Percentiles rank a stretch among this genome's conserved stretches.
Evolutionary conservation across 2,797 vertebrate species (phyloP).

Genomic region (Huso huso): DNA sequence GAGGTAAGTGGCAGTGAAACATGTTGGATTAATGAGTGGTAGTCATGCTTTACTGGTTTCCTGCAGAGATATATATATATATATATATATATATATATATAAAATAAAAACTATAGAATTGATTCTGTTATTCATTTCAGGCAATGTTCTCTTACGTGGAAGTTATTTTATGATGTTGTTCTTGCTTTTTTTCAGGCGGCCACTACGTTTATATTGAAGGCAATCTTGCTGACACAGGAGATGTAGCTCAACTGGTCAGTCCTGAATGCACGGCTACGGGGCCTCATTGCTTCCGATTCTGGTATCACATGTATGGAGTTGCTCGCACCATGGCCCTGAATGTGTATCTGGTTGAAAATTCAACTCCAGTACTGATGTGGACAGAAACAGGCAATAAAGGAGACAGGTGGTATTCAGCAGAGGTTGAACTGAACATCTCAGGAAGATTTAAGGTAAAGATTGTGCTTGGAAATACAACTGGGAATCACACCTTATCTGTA

Average conservation of each 20-base stretch:
- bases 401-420: constrained; percentile 48
- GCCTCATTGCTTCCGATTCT: constrained; percentile 63
- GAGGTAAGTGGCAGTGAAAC: constrained; percentile 44
- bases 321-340: constrained; percentile 52
- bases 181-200: constrained; percentile 40
- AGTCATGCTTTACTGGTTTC: background rate
- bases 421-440: constrained; percentile 37
- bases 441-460: constrained; percentile 48
- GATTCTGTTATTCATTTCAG: no score
- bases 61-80: background rate
- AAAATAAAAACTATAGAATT: no score
- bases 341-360: constrained; percentile 40
- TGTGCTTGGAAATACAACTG: background rate
- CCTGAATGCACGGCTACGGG: constrained; percentile 45
- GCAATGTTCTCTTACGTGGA: no score
- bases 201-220: constrained; percentile 63
- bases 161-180: background rate
- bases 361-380: constrained; percentile 44
- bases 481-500: background rate
- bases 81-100: no score
- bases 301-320: constrained; percentile 70
- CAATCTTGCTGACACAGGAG: constrained; percentile 37
- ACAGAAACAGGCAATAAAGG: constrained; percentile 45
- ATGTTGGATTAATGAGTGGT: background rate
- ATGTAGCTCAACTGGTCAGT: constrained; percentile 57